Conservation (phyloP, 1,140 invertebrate genomes). For the Vanessa tameamea region DNA sequence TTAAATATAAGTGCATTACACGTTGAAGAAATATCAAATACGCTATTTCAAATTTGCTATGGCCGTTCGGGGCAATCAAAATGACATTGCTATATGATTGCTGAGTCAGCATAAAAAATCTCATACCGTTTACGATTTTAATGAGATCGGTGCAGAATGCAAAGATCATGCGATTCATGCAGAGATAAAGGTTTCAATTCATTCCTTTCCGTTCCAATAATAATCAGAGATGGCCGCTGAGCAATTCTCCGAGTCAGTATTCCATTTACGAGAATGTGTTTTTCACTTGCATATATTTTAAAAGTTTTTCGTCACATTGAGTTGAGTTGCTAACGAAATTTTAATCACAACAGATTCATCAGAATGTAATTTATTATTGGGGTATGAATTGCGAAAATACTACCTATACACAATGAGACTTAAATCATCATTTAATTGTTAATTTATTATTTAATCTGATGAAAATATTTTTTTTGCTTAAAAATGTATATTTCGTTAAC, state of each 20-base stretch:
- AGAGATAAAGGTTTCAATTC: slow-evolving; percentile 34
- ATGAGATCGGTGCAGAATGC: slow-evolving; percentile 39
- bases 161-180: slow-evolving; percentile 36
- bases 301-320: slow-evolving; percentile 4
- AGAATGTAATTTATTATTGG: slow-evolving; percentile 34
- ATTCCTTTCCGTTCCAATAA: slow-evolving; percentile 36
- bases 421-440: background rate
- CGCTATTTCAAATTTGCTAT: slow-evolving; percentile 8
- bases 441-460: background rate
- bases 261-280: slow-evolving; percentile 9
- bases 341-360: slow-evolving; percentile 3
- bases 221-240: slow-evolving; percentile 22
- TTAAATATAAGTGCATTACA: background rate
- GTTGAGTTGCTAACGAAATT: slow-evolving; percentile 3
- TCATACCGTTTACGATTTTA: slow-evolving; percentile 36
- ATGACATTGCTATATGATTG: slow-evolving; percentile 20
- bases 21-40: slow-evolving; percentile 5
- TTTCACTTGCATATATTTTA: background rate
- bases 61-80: slow-evolving; percentile 15
- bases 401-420: background rate
- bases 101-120: slow-evolving; percentile 33
- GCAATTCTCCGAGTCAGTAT: slow-evolving; percentile 11
- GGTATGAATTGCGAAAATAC: slow-evolving; percentile 39
- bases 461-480: background rate
- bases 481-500: too few relatives aligned